phyloP scores from a whole-genome alignment of 1,140 invertebrate genomes.

The Drosophila watanabei region DNA sequence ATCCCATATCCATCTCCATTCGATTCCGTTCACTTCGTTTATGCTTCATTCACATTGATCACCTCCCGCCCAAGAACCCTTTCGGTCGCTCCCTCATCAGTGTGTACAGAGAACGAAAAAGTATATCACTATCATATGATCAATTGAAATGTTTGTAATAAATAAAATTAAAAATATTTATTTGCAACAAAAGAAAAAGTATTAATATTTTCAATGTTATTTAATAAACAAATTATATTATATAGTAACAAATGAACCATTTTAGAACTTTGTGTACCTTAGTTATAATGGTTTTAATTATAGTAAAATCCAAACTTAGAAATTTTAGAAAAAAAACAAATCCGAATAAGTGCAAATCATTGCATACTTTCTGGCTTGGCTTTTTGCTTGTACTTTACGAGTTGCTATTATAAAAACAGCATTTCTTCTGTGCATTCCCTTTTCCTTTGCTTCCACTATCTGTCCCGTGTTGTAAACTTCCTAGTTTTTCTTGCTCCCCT shows the following conservation, averaged over 20 bases:
- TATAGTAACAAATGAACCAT: no score
- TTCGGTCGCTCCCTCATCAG: background rate
- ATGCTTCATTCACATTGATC: slow-evolving; percentile 31
- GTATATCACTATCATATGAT: background rate
- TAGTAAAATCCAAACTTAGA: no score
- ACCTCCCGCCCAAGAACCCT: slow-evolving; percentile 5
- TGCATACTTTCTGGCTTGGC: background rate
- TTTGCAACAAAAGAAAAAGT: no score
- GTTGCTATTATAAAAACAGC: background rate
- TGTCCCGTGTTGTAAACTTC: slow-evolving; percentile 28
- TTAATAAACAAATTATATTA: no score
- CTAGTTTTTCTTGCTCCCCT: slow-evolving; percentile 15
- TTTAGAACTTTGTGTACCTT: no score
- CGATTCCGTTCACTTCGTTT: slow-evolving; percentile 21
- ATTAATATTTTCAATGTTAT: no score
- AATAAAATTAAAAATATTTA: no score
- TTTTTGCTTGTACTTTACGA: background rate
- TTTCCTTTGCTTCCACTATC: background rate
- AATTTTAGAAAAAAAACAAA: background rate
- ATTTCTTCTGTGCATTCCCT: background rate
- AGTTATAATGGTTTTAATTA: no score
- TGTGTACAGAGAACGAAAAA: slow-evolving; percentile 5
- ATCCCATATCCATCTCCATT: slow-evolving; percentile 3
- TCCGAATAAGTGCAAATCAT: background rate
- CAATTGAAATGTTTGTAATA: no score